Evolutionary conservation across 2,888 invertebrate species (phyloP).

Genomic region (Ceraclea dissimilis): DNA sequence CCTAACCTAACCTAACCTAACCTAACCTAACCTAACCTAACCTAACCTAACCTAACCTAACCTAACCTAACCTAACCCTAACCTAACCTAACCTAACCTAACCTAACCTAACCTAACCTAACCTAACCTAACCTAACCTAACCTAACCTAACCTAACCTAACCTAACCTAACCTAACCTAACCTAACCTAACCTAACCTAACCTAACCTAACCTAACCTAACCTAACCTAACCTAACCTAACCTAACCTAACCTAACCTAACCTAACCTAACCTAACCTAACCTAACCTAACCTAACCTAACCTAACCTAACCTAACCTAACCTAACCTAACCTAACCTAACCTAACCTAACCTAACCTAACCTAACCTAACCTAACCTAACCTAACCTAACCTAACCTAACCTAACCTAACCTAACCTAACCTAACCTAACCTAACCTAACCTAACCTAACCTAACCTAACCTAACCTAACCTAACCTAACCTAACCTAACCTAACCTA

Average conservation of each 20-base stretch:
- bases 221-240: neutral
- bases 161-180: neutral
- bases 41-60: neutral
- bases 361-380: constrained; percentile 10
- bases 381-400: constrained; percentile 19
- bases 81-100: too few species aligned
- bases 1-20: too few species aligned
- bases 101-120: neutral
- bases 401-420: constrained; percentile 8
- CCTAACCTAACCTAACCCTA: neutral
- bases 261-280: neutral
- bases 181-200: neutral
- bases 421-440: neutral
- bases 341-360: constrained; percentile 4
- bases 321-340: neutral
- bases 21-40: neutral
- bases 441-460: neutral
- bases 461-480: constrained; percentile 8
- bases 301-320: neutral
- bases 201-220: constrained; percentile 6
- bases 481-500: constrained; percentile 13
- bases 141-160: neutral
- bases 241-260: neutral
- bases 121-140: neutral
- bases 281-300: neutral